Evolutionary conservation across 1,140 invertebrate species (phyloP).

Genomic region (Drosophila sucinea): DNA sequence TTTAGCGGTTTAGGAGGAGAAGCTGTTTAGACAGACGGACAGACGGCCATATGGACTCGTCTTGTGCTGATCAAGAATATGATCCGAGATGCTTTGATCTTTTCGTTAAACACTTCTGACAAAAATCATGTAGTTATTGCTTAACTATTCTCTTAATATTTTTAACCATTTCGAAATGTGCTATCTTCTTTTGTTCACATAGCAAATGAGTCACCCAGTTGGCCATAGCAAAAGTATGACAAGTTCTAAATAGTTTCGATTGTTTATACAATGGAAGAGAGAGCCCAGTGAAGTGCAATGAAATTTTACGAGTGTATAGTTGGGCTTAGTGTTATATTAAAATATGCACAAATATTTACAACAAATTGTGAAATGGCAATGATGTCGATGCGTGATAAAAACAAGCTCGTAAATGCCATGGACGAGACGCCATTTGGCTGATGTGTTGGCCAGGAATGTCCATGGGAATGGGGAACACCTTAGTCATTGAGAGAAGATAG

Average conservation of each 20-base stretch:
- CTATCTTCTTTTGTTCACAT: too few relatives aligned
- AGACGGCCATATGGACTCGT: too few relatives aligned
- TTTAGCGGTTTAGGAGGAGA: too few relatives aligned
- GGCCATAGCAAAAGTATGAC: neutral
- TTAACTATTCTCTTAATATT: too few relatives aligned
- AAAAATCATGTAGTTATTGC: too few relatives aligned
- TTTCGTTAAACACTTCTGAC: too few relatives aligned
- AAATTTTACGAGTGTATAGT: constrained; percentile 48
- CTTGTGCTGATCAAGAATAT: too few relatives aligned
- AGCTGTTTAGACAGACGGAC: too few relatives aligned
- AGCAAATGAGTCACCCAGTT: neutral
- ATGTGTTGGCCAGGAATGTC: constrained; percentile 39
- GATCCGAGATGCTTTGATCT: too few relatives aligned
- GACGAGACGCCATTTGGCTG: constrained; percentile 53
- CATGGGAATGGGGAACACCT: constrained; percentile 55
- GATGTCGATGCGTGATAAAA: constrained; percentile 58
- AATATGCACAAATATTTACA: constrained; percentile 49
- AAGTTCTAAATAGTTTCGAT: constrained; percentile 9
- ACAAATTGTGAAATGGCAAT: constrained; percentile 31
- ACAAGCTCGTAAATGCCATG: constrained; percentile 67
- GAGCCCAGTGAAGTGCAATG: constrained; percentile 33
- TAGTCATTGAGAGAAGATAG: constrained; percentile 38
- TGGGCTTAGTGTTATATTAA: constrained; percentile 53
- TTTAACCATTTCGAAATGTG: too few relatives aligned
- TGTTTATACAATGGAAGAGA: neutral